Base-by-base conservation (phyloP, 2,888 invertebrate species). In the Eremobia ochroleuca region DNA sequence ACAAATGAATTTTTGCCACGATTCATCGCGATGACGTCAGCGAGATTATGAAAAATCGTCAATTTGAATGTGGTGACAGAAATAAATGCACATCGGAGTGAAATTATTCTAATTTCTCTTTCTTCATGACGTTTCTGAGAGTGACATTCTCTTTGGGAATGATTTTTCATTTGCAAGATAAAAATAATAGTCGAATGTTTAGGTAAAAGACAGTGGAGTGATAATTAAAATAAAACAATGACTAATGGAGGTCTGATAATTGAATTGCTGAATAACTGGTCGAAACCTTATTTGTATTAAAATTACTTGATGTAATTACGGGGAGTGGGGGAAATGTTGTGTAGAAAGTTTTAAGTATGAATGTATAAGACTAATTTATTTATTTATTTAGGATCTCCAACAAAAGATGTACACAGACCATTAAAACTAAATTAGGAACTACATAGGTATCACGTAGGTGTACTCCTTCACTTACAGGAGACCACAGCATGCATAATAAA, bases 31-130 rank as follows among this genome's bases (percentile, higher is more conserved):
- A 86, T 84, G 83, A 86, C 66, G 75, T 82, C 52, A 55, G 79
- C 83, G 4, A 55, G 65, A 80, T 72, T 81, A 76, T 76, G 81
- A 83, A 83, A 84, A 76, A 84, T 87, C 87, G 58, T 67, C 31
- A 79, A 79, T 82, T 78, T 82, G 9, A 86, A 75, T 86, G 62
- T 37, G 84, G 86, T 71, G 84, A 82, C 86, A 86, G 83, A 86
- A 84, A 83, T 86, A 76, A 83, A 83, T 84, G 84, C 86, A 86
- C 52, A 61, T 70, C 40, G 40, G n/a, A 28, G 66, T 75, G 64
- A 15, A 75, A 79, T 84, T 82, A 75, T 55, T 59, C 61, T 78
- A 82, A 76, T 66, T 75, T 86, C 52, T 75, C 59, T 67, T 73
- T 77, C 52, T 65, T 40, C 18, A n/a, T 59, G 62, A 82, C 62